These are phyloP conservation scores for Nomada flava DNA, from an alignment of 2,888 invertebrate genomes.

Conservation along the genomic window DNA sequence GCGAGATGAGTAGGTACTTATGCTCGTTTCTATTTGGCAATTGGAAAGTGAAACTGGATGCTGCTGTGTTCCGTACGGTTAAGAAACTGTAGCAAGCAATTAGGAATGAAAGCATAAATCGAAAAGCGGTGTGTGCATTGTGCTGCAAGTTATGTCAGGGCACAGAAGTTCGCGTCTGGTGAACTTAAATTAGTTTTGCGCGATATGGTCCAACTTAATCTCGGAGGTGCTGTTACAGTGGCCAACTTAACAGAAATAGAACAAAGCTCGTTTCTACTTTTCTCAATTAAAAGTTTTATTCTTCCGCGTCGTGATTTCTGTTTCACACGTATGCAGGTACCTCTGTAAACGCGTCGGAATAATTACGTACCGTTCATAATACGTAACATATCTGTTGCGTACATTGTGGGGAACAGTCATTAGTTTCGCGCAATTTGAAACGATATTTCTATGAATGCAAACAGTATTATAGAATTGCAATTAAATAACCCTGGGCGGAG, in stretches of 20 bases:
- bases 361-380: neutral
- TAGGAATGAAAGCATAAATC: conserved; percentile 53
- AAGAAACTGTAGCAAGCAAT: conserved; percentile 58
- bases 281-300: conserved; percentile 20
- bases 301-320: neutral
- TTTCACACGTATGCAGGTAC: neutral
- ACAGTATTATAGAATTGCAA: conserved; percentile 26
- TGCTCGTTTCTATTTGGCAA: neutral
- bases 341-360: conserved; percentile 4
- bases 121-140: conserved; percentile 27
- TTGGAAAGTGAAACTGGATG: conserved; percentile 4
- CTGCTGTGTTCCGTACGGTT: conserved; percentile 21
- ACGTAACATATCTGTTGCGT: neutral
- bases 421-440: conserved; percentile 7
- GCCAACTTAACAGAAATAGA: conserved; percentile 31
- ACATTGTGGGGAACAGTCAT: conserved; percentile 19
- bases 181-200: conserved; percentile 64
- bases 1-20: conserved; percentile 20
- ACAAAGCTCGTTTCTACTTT: neutral
- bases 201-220: conserved; percentile 46
- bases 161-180: conserved; percentile 32
- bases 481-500: neutral
- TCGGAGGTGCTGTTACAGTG: conserved; percentile 17
- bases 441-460: conserved; percentile 15
- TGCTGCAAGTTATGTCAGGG: conserved; percentile 4